Base-by-base conservation (phyloP, 1,140 invertebrate genomes). In the Frieseomelitta varia region DNA sequence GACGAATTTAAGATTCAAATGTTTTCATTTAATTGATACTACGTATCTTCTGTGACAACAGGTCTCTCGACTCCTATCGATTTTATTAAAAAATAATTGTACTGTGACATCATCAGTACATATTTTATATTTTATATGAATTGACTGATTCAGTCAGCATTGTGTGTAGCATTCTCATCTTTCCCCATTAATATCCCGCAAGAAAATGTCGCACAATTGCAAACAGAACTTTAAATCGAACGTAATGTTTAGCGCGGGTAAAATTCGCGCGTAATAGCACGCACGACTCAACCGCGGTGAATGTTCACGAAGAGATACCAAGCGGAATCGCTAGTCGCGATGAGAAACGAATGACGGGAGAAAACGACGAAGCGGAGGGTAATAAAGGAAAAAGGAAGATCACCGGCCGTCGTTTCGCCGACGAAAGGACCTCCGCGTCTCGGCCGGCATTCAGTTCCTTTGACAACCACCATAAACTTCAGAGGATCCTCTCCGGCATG, bases 381-480 rank as follows among this genome's bases (percentile, higher is more conserved):
- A 55, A 73, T 55, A 55, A 73, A 73, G 71, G n/a, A 53, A 55
- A 55, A 73, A 73, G 72, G 11, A 53, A 74, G n/a, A 55, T 30
- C 17, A 55, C 11, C 39, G 39, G 47, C 4, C 47, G 51, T 21
- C 15, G 47, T 55, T 72, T 51, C 27, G n/a, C 14, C 67, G 27
- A 58, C 15, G 68, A 51, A 72, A 69, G 27, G 55, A 72, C 30
- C 51, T n/a, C 55, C 53, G 65, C 27, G 65, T 39, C 51, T 15
- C 21, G 4, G 8, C n/a, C 27, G 55, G 15, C 14, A 47, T 81
- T 55, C 24, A 75, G 34, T n/a, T 47, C 21, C 69, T 24, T 81
- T 53, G 69, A 81, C 55, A 81, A 75, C 47, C 71, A 21, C 51
- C 24, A 75, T 75, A 75, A 81, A 75, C 58, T 55, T 30, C 27